Percentiles rank a stretch among this genome's conserved stretches.
Conservation (phyloP, 2,888 invertebrate species). For the Capitulum mitella region DNA sequence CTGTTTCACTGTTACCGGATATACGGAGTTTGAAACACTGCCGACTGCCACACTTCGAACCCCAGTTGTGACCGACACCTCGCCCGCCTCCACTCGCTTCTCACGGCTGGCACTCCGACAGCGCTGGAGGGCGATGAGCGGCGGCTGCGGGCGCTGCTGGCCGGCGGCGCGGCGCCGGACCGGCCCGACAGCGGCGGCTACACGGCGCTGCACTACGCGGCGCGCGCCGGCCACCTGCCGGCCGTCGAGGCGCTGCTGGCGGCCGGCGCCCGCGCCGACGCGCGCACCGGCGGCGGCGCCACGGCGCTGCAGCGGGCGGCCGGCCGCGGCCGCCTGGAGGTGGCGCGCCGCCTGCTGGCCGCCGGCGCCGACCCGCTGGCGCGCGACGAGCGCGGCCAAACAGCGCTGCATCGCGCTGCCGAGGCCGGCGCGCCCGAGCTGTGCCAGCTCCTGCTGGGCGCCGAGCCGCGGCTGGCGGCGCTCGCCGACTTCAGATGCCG, state of each 20-base stretch:
- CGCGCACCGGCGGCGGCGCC: constrained; percentile 28
- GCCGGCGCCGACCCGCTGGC: constrained; percentile 53
- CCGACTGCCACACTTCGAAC: too few species aligned
- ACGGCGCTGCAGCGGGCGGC: constrained; percentile 29
- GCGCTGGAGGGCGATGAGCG: not conserved
- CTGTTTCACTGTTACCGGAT: too few species aligned
- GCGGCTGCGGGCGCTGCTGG: not conserved
- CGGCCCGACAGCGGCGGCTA: not conserved
- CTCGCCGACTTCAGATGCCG: not conserved
- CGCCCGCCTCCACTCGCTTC: too few species aligned
- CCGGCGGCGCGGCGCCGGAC: not conserved
- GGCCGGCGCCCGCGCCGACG: not conserved
- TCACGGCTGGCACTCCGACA: too few species aligned
- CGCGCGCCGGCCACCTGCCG: not conserved
- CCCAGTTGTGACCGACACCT: too few species aligned
- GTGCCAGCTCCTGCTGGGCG: not conserved
- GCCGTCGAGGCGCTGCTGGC: not conserved
- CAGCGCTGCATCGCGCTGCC: constrained; percentile 42
- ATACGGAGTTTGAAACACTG: too few species aligned
- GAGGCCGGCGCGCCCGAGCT: not conserved
- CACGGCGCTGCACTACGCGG: constrained; percentile 14
- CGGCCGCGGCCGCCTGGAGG: constrained; percentile 27
- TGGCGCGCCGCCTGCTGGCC: constrained; percentile 26
- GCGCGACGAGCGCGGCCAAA: constrained; percentile 79
- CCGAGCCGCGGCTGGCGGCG: not conserved